phyloP scores from a whole-genome alignment of 2,797 vertebrate genomes.

The Bufotes viridis region DNA sequence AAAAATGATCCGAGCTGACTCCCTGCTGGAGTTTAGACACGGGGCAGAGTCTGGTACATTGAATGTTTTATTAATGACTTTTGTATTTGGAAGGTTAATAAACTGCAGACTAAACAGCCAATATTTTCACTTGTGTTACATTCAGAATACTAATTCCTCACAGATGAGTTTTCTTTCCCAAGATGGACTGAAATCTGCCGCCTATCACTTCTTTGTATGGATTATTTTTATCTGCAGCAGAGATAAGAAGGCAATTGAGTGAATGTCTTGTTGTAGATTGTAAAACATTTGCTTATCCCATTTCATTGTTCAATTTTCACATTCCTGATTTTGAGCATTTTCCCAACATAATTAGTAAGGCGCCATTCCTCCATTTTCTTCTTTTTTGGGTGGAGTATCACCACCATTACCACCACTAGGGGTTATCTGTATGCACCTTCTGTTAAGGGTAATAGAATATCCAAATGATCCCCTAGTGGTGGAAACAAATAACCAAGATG shows the following conservation, averaged over 20 bases:
- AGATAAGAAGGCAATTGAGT: background rate
- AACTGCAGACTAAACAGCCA: constrained; percentile 31
- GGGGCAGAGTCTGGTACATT: background rate
- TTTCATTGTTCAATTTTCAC: background rate
- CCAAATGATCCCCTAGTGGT: no score
- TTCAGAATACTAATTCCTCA: constrained; percentile 25
- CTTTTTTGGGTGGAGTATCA: no score
- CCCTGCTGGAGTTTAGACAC: constrained; percentile 1
- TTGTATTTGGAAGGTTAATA: constrained; percentile 41
- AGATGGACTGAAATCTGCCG: constrained; percentile 7
- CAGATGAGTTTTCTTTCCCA: background rate
- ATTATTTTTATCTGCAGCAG: background rate
- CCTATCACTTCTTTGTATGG: background rate
- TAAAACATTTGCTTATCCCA: background rate
- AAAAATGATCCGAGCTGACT: constrained; percentile 2
- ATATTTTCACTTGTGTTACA: constrained; percentile 2
- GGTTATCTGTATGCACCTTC: no score
- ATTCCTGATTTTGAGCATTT: no score
- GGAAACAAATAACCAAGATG: no score
- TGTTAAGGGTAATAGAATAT: no score
- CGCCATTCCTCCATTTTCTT: no score
- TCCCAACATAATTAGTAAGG: no score
- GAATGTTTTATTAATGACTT: constrained; percentile 29
- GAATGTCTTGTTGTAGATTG: background rate
- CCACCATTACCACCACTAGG: no score